A percentile compares a stretch with the other conserved stretches of the same genome.
Evolutionary conservation across 2,113 vertebrate genomes (phyloP).

Genomic region (Albula goreensis): DNA sequence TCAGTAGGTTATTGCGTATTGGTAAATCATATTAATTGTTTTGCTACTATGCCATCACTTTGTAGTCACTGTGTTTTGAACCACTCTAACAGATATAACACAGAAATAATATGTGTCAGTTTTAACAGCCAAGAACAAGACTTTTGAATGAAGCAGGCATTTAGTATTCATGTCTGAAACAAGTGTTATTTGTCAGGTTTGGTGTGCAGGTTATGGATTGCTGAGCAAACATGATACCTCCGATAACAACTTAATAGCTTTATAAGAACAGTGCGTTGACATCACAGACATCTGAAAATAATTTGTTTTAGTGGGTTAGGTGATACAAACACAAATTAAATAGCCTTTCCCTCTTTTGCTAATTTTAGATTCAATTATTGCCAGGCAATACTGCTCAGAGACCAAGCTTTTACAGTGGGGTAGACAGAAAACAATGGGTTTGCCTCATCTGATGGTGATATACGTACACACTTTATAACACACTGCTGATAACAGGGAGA

Average conservation of each 20-base stretch:
- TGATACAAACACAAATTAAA: conserved; percentile 59
- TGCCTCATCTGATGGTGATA: neutral
- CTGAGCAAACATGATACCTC: conserved; percentile 61
- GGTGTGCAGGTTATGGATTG: conserved; percentile 47
- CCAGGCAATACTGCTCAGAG: conserved; percentile 40
- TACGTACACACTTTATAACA: neutral
- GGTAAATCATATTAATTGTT: too few species aligned
- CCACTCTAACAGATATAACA: too few species aligned
- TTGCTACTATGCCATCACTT: too few species aligned
- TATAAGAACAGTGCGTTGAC: conserved; percentile 50
- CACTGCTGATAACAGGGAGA: neutral
- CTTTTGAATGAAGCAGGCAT: too few species aligned
- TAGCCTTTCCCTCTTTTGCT: conserved; percentile 49
- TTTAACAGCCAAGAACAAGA: too few species aligned
- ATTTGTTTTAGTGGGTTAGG: conserved; percentile 61
- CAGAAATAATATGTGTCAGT: too few species aligned
- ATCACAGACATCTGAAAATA: conserved; percentile 63
- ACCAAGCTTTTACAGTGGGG: conserved; percentile 13
- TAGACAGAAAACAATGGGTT: neutral
- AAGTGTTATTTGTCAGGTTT: conserved; percentile 46
- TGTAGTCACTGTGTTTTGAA: too few species aligned
- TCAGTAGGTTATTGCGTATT: too few species aligned
- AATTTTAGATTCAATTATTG: conserved; percentile 53
- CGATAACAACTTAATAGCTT: conserved; percentile 62
- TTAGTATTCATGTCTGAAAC: too few species aligned